Evolutionary conservation across 2,888 invertebrate species (phyloP).

Genomic region (Parnassius mnemosyne): DNA sequence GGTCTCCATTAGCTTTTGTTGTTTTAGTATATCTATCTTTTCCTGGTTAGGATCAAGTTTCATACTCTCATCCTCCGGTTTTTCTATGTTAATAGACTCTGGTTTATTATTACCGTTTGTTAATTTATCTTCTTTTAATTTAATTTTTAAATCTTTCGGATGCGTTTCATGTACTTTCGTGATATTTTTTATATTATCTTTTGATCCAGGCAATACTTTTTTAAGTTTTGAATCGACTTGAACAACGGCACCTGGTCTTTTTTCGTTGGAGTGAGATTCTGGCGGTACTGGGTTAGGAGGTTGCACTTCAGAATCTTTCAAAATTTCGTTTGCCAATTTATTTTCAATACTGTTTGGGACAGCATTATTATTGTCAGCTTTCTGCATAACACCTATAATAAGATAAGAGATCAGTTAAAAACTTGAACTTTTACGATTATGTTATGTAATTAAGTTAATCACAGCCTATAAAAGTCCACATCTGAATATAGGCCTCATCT

Average conservation of each 20-base stretch:
- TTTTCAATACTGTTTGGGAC: slow-evolving; percentile 34
- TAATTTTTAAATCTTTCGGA: slow-evolving; percentile 57
- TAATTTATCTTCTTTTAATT: slow-evolving; percentile 45
- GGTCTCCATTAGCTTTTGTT: slow-evolving; percentile 80
- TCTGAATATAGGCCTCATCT: too few species aligned
- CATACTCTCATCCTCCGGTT: slow-evolving; percentile 40
- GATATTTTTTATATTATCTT: slow-evolving; percentile 37
- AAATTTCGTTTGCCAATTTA: slow-evolving; percentile 39
- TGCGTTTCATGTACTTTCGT: slow-evolving; percentile 48
- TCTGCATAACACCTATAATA: slow-evolving; percentile 45
- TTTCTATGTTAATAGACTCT: slow-evolving; percentile 35
- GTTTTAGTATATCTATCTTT: slow-evolving; percentile 59
- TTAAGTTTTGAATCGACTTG: slow-evolving; percentile 55
- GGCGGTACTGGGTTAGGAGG: slow-evolving; percentile 74
- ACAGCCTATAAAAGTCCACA: too few species aligned
- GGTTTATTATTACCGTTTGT: slow-evolving; percentile 40
- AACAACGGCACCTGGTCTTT: slow-evolving; percentile 47
- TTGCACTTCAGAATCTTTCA: slow-evolving; percentile 66
- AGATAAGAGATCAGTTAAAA: too few species aligned
- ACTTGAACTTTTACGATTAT: too few species aligned
- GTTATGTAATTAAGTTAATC: too few species aligned
- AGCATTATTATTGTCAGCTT: slow-evolving; percentile 40
- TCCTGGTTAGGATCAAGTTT: slow-evolving; percentile 42
- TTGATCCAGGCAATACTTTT: slow-evolving; percentile 26
- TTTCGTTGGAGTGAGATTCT: slow-evolving; percentile 65